A percentile compares a stretch with the other conserved stretches of the same genome.
These are phyloP conservation scores for Scolopax mira DNA, from an alignment of 2,113 vertebrate species.

Conservation along the genomic window DNA sequence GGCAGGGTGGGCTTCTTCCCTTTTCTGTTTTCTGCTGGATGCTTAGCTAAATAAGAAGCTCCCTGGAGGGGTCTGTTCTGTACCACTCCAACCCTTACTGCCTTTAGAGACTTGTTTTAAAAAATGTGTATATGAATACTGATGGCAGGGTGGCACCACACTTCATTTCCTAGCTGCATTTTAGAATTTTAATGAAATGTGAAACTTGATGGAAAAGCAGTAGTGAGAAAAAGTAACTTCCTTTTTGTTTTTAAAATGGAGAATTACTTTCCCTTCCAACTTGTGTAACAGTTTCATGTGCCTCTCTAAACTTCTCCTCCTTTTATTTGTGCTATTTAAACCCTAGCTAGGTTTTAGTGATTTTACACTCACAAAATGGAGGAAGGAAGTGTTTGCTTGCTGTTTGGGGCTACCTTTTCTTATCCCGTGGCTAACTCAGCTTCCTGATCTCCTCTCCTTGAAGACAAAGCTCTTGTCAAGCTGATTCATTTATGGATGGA, in stretches of 20 bases:
- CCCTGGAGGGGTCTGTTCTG: neutral
- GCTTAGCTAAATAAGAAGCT: neutral
- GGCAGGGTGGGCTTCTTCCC: neutral
- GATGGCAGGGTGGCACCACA: neutral
- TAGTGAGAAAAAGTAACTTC: neutral
- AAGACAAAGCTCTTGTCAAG: neutral
- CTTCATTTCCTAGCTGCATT: neutral
- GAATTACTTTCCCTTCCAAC: neutral
- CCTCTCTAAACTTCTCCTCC: neutral
- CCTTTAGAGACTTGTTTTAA: neutral
- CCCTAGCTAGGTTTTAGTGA: neutral
- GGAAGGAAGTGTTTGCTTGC: neutral
- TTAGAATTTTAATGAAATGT: neutral
- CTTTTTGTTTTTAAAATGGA: neutral
- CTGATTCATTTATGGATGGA: neutral
- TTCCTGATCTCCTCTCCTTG: neutral
- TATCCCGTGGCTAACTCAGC: neutral
- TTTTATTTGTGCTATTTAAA: neutral
- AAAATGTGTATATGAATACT: neutral
- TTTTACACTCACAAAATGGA: neutral
- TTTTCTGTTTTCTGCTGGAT: neutral
- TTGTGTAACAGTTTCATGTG: neutral
- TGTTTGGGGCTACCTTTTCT: neutral
- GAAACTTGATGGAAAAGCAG: neutral
- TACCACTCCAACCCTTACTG: neutral